Evolutionary conservation across 1,140 invertebrate species (phyloP), one percentile per base, ranked within the genome.

Genomic region (Chymomyza costata): DNA sequence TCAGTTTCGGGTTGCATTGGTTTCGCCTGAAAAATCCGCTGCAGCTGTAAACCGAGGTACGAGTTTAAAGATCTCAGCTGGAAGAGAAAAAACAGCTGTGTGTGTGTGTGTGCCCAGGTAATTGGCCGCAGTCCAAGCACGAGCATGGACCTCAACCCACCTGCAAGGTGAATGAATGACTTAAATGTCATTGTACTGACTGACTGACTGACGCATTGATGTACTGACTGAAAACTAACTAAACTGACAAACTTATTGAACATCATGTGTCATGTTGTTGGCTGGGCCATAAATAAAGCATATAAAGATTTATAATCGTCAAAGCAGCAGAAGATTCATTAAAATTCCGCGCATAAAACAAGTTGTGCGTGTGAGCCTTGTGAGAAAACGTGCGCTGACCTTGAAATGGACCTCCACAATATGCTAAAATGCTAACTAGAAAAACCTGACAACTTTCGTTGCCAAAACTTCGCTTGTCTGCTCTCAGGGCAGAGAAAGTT

Each of bases 401-500:
- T 76, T 76, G 71, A 66, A 66, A 55, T 43, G 66, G 71, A 66
- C 37, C 62, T 50, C 50, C 34, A 40, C 13, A 53, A 63, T 47
- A 53, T 62, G 58, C 63, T 58, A 53, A n/a, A 52, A 63, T 62
- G 57, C 52, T 61, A 62, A 61, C 51, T 59, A 64, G 63, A 64
- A 62, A 63, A 62, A 38, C 45, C 45, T 44, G 52, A 37, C 43
- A 34, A 15, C 32, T 55, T 39, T 30, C 18, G 35, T 14, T 53
- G 21, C 21, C 8, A 25, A 25, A 25, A 25, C 21, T 25, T 25
- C 3, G 11, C 14, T 31, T 11, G 30, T 18, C 32, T 16, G 25
- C 17, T 44, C 35, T 15, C 59, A 54, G 51, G 65, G 56, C 66
- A 70, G 71, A 76, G 71, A 76, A 76, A 76, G 71, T 76, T 62